A percentile compares a stretch with the other conserved stretches of the same genome.
phyloP scores from a whole-genome alignment of 1,140 invertebrate genomes.

The Leptestheria dahalacensis region DNA sequence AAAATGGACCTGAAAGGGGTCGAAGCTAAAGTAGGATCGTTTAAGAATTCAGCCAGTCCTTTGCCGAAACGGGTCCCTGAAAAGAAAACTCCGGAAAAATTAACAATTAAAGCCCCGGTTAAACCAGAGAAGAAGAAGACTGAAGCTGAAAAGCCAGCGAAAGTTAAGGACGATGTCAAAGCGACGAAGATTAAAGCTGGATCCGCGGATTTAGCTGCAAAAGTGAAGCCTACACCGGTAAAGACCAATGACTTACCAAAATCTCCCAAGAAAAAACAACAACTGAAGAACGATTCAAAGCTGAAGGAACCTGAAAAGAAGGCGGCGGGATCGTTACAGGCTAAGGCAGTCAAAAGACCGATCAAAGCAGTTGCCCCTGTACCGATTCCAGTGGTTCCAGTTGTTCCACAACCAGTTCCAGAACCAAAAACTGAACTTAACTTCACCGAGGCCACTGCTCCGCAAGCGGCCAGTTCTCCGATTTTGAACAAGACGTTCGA shows the following conservation, averaged over 20 bases:
- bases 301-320: not conserved
- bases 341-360: conserved; percentile 8
- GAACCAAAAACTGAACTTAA: not conserved
- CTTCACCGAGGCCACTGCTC: conserved; percentile 8
- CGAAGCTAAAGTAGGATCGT: conserved; percentile 33
- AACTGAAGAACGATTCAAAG: conserved; percentile 3
- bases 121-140: conserved; percentile 27
- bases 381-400: not conserved
- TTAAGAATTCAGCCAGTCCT: conserved; percentile 13
- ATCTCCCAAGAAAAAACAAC: not conserved
- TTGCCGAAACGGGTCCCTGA: conserved; percentile 20
- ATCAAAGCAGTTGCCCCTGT: not conserved
- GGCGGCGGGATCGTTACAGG: not conserved
- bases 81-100: conserved; percentile 9
- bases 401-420: conserved; percentile 9
- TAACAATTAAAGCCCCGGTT: conserved; percentile 1
- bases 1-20: conserved; percentile 26
- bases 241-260: not conserved
- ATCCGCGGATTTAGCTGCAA: conserved; percentile 1
- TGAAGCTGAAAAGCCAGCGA: conserved; percentile 5
- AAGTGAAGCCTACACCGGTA: conserved; percentile 16
- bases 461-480: not conserved
- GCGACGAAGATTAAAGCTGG: not conserved
- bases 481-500: not conserved
- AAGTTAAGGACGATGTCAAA: conserved; percentile 10